phyloP scores from a whole-genome alignment of 92 coral and sea anemone species.

The Parazoanthus swiftii region DNA sequence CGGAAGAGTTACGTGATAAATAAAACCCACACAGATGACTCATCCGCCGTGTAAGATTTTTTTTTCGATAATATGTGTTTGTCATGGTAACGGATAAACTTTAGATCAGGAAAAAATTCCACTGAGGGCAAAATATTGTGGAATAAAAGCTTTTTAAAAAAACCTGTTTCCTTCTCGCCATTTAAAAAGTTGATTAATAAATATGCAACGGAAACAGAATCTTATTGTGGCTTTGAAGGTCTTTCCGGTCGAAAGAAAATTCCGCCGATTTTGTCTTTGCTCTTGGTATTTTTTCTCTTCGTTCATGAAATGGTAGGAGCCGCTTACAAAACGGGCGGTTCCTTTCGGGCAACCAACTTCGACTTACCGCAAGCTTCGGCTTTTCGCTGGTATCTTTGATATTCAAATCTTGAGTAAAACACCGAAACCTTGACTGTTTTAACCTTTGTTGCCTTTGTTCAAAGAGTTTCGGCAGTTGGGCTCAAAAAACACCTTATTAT shows the following conservation, averaged over 20 bases:
- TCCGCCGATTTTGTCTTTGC: constrained; percentile 29
- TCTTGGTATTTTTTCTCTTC: background rate
- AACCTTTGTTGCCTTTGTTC: background rate
- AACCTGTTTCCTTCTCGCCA: background rate
- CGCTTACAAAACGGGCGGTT: background rate
- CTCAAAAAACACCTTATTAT: background rate
- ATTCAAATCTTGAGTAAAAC: constrained; percentile 20
- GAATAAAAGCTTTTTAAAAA: background rate
- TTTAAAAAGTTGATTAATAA: constrained; percentile 20
- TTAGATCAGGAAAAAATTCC: constrained; percentile 20
- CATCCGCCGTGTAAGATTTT: constrained; percentile 15
- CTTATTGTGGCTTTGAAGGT: constrained; percentile 24
- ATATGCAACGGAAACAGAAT: constrained; percentile 2
- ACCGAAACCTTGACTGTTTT: constrained; percentile 21
- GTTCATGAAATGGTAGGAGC: constrained; percentile 24
- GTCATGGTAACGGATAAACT: constrained; percentile 42
- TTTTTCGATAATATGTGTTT: constrained; percentile 13
- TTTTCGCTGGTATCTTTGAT: background rate
- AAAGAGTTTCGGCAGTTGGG: background rate
- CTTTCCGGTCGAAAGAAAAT: constrained; percentile 35
- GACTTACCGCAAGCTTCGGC: constrained; percentile 21
- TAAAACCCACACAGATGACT: constrained; percentile 56
- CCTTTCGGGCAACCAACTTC: background rate
- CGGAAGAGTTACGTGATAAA: constrained; percentile 47
- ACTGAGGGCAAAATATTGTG: constrained; percentile 2